Conservation (phyloP, 2,888 invertebrate species). For the Lepetodrilus schrolli region DNA sequence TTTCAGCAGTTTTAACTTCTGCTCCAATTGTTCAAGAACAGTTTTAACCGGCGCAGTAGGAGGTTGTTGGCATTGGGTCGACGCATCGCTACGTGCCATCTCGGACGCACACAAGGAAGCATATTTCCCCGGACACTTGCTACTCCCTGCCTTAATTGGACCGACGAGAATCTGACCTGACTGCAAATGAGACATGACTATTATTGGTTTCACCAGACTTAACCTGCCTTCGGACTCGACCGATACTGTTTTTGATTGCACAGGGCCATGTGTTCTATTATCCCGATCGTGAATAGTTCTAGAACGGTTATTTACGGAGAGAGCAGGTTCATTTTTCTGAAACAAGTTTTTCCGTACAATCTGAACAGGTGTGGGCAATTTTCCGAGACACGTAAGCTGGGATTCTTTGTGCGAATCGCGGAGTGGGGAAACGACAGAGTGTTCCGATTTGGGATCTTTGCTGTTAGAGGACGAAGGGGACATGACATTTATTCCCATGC, state of each 20-base stretch:
- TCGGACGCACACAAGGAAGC: background rate
- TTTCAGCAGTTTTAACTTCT: slow-evolving; percentile 1
- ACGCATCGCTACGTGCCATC: background rate
- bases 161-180: background rate
- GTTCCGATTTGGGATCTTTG: too few species aligned
- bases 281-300: background rate
- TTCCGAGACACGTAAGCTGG: too few species aligned
- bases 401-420: too few species aligned
- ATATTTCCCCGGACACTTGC: background rate
- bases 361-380: too few species aligned
- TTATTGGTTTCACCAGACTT: background rate
- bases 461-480: too few species aligned
- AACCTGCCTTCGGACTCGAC: background rate
- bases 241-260: background rate
- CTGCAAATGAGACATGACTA: background rate
- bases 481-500: background rate
- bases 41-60: background rate
- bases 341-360: background rate
- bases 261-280: too few species aligned
- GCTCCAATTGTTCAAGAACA: background rate
- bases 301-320: background rate
- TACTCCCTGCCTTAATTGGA: background rate
- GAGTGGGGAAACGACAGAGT: too few species aligned
- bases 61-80: slow-evolving; percentile 13
- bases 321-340: background rate